Evolutionary conservation across 2,797 vertebrate genomes (phyloP).

Genomic region (Fistularia tabacaria): DNA sequence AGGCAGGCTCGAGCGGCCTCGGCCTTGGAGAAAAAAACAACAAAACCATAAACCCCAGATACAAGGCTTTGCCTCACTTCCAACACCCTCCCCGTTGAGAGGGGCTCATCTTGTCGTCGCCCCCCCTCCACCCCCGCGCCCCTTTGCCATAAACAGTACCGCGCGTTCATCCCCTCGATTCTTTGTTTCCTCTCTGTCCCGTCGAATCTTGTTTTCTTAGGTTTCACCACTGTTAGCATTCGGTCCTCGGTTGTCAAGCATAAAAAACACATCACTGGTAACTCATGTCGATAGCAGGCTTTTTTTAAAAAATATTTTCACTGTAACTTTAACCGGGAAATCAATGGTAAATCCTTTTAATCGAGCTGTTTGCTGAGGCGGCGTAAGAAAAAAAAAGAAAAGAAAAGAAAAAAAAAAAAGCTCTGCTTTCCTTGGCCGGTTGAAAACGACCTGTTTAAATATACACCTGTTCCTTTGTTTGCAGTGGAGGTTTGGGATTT

Average conservation of each 20-base stretch:
- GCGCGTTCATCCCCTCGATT: slow-evolving; percentile 21
- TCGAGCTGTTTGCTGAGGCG: slow-evolving; percentile 69
- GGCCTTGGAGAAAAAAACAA: slow-evolving; percentile 62
- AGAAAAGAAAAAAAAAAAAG: slow-evolving; percentile 28
- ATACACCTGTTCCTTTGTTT: slow-evolving; percentile 57
- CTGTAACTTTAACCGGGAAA: slow-evolving; percentile 71
- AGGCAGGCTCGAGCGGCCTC: slow-evolving; percentile 41
- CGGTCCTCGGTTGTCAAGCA: slow-evolving; percentile 28
- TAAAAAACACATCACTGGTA: slow-evolving; percentile 69
- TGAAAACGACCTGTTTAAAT: slow-evolving; percentile 61
- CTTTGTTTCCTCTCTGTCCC: slow-evolving; percentile 23
- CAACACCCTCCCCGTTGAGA: slow-evolving; percentile 47
- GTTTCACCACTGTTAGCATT: slow-evolving; percentile 37
- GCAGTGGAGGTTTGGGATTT: slow-evolving; percentile 55
- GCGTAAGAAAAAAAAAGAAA: slow-evolving; percentile 5
- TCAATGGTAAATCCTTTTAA: slow-evolving; percentile 71
- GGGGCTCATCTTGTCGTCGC: slow-evolving; percentile 18
- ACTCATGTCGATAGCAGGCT: slow-evolving; percentile 67
- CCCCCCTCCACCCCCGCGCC: neutral
- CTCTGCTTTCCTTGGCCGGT: slow-evolving; percentile 66
- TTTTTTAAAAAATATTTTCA: slow-evolving; percentile 72
- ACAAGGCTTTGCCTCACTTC: slow-evolving; percentile 34
- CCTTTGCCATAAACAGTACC: slow-evolving; percentile 23
- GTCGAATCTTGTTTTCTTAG: slow-evolving; percentile 38
- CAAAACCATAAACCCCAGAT: slow-evolving; percentile 30